These are phyloP conservation scores for Cyphomyrus discorhynchus DNA, from an alignment of 2,113 vertebrate genomes.

Conservation along the genomic window DNA sequence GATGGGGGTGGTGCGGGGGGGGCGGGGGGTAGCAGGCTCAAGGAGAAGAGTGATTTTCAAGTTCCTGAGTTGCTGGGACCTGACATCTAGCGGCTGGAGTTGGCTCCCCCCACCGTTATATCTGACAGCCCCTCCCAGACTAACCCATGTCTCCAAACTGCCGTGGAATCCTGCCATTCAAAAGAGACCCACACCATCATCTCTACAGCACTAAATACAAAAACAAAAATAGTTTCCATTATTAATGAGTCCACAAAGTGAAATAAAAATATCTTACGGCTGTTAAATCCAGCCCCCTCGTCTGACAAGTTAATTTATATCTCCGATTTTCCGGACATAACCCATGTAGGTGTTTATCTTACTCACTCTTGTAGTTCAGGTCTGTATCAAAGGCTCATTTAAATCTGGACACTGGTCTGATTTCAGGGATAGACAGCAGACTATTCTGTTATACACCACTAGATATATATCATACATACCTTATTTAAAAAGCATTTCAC, in stretches of 20 bases:
- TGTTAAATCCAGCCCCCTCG: constrained; percentile 42
- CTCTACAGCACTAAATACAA: constrained; percentile 21
- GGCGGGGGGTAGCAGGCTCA: background rate
- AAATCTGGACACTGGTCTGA: constrained; percentile 28
- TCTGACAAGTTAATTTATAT: constrained; percentile 34
- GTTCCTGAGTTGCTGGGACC: background rate
- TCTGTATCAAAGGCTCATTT: constrained; percentile 16
- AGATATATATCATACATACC: background rate
- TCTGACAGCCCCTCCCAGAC: background rate
- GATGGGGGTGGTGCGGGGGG: background rate
- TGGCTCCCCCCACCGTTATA: background rate
- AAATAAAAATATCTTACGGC: constrained; percentile 31
- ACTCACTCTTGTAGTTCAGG: constrained; percentile 24
- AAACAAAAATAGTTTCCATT: constrained; percentile 36
- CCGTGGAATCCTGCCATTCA: constrained; percentile 15
- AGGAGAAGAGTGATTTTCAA: background rate
- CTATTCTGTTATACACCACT: background rate
- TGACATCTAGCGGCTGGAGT: background rate
- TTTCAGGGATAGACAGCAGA: background rate
- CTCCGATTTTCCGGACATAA: constrained; percentile 34
- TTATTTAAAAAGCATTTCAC: background rate
- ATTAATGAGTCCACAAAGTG: constrained; percentile 33
- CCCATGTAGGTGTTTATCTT: constrained; percentile 56
- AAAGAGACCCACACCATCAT: constrained; percentile 35
- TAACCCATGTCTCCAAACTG: background rate